Base-by-base conservation (phyloP, 1,140 invertebrate genomes). In the Temnothorax longispinosus region DNA sequence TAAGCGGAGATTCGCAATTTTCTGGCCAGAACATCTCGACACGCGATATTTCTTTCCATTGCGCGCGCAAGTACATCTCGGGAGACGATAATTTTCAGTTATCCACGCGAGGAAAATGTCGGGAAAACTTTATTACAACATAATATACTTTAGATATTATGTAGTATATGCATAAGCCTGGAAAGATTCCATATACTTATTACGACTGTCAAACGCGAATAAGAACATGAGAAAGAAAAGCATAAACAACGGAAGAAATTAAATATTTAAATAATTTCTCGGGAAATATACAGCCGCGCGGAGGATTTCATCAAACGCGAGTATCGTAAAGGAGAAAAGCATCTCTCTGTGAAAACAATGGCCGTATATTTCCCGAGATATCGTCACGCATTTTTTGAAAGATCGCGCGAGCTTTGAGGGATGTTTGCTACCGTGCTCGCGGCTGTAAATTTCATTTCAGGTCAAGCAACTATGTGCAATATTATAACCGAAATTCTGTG, bases 401-500 rank as follows among this genome's bases (percentile, higher is more conserved):
- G 15, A 78, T 38, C 41, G 21, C 21, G 27, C 21, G 8, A 64
- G 41, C 27, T 64, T 78, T 78, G 75, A 35, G 8, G 7, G 4
- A 13, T 44, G 75, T 75, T 77, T 58, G 56, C 60, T 11, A 44
- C 10, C 18, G 38, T 13, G 13, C 27, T 38, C 44, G 13, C 32
- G 27, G 13, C 35, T 7, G 18, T 60, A 47, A 74, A 74, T 84
- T 74, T 84, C 27, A 44, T 74, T 60, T 50, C 80, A 13, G 80
- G 54, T 84, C 80, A 74, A 38, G 52, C 78, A 58, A 82, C 52
- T 47, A 52, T 64, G 62, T 69, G 38, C 8, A 41, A 82, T n/a
- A n/a, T 74, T 74, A 47, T 38, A 60, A 74, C 52, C 41, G 69
- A 84, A 74, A 84, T 84, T 35, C 5, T 11, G 80, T 21, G 41